Base-by-base conservation (phyloP, 1,140 invertebrate species). In the Diplogasteroides magnus region DNA sequence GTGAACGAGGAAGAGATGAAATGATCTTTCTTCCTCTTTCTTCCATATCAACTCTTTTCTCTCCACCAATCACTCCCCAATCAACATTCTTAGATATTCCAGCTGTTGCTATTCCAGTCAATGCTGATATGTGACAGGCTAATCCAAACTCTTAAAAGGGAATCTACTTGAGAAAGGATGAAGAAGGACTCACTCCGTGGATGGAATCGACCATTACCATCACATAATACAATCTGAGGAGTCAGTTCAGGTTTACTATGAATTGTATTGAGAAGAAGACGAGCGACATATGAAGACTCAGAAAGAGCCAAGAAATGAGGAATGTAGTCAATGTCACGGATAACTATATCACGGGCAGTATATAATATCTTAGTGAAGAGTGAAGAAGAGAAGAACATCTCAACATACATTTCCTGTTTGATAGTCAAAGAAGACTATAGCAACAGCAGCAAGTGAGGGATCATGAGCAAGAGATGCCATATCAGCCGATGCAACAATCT, bases 131-230 rank as follows among this genome's bases (percentile, higher is more conserved):
- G 64, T 74, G 73, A 37, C 73, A 74, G 2, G 73, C 73, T 23
- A 74, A 59, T 3, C 73, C 73, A 62, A 65, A 74, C 15, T 61
- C 69, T 71, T 6, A 25, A 19, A 29, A 27, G 61, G 3, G 26
- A 62, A 15, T 2, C 6, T 62, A 62, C 14, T n/a, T n/a, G 14
- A 11, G 6, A 61, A 26, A 27, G 2, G 29, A 32, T 26, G 19
- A n/a, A 67, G 59, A 63, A 67, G 13, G 25, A 0, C 27, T 25
- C 27, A 65, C 70, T 31, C 61, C 73, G 67, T 15, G 73, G 67
- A 61, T 74, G 73, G 32, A 67, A 74, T 25, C 55, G 27, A 27
- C 73, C 73, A 64, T 76, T 76, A n/a, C 69, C 73, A 25, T 74
- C 73, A 26, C 69, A 71, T 13, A 74, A 58, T 58, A 74, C 37